Percentiles rank a stretch among this genome's conserved stretches.
phyloP scores from a whole-genome alignment of 2,888 invertebrate genomes.

The Cyclophora punctaria region DNA sequence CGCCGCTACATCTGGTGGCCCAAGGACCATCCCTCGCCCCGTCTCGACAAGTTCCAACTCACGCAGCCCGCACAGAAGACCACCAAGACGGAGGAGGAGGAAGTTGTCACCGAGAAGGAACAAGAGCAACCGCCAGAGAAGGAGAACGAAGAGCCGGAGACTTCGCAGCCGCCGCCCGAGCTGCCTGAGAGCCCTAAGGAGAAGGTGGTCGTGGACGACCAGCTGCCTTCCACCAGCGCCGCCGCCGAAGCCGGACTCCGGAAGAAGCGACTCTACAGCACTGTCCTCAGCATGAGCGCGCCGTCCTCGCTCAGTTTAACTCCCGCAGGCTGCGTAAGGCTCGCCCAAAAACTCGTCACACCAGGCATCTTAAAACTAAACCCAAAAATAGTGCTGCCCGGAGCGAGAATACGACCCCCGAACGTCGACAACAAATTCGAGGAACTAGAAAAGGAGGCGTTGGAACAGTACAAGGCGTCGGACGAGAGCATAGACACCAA shows the following conservation, averaged over 20 bases:
- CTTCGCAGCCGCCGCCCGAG: conserved; percentile 21
- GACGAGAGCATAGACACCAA: conserved; percentile 75
- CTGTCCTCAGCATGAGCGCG: conserved; percentile 67
- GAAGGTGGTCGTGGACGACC: conserved; percentile 37
- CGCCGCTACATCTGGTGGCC: conserved; percentile 59
- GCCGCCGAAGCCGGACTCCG: conserved; percentile 43
- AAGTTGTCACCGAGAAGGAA: conserved; percentile 24
- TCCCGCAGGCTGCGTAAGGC: conserved; percentile 44
- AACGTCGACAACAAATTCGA: conserved; percentile 64
- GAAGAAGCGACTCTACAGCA: conserved; percentile 70
- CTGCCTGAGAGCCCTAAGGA: conserved; percentile 32
- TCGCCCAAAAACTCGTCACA: conserved; percentile 52
- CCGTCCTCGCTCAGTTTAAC: conserved; percentile 46
- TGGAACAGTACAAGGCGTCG: conserved; percentile 76
- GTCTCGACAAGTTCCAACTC: conserved; percentile 41
- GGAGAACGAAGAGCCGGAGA: conserved; percentile 10
- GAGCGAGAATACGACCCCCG: conserved; percentile 43
- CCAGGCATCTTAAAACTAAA: conserved; percentile 61
- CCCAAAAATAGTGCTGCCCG: conserved; percentile 53
- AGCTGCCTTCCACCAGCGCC: conserved; percentile 51
- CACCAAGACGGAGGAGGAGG: conserved; percentile 21
- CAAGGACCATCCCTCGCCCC: conserved; percentile 43
- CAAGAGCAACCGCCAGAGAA: conserved; percentile 12
- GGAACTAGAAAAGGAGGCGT: conserved; percentile 75
- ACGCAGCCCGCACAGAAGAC: conserved; percentile 18